Conservation (phyloP, 1,140 invertebrate species). For the Caerostris extrusa region DNA sequence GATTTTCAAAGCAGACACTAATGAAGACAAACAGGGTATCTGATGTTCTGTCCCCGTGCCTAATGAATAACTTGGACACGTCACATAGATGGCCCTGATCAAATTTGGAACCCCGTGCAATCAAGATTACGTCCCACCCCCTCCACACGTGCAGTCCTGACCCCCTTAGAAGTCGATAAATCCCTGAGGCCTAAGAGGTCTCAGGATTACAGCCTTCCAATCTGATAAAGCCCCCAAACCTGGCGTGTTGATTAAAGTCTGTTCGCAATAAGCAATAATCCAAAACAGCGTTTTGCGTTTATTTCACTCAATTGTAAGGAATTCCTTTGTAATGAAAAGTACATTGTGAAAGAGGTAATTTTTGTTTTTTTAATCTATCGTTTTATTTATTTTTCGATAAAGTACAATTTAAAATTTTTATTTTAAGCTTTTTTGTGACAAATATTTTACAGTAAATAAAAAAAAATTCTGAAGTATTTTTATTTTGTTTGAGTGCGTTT, state of each 20-base stretch:
- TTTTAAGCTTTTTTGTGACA: too few relatives aligned
- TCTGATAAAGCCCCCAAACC: background rate
- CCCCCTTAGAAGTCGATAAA: conserved; percentile 44
- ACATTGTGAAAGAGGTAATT: too few relatives aligned
- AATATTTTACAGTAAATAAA: too few relatives aligned
- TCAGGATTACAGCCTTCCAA: conserved; percentile 35
- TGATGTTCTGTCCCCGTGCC: conserved; percentile 57
- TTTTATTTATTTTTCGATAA: too few relatives aligned
- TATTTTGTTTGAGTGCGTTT: too few relatives aligned
- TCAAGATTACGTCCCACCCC: conserved; percentile 46
- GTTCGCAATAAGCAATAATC: background rate
- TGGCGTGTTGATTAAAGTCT: background rate
- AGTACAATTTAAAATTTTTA: too few relatives aligned
- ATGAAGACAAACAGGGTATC: conserved; percentile 76
- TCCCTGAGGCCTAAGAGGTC: background rate
- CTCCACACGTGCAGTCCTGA: background rate
- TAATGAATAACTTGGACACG: conserved; percentile 76
- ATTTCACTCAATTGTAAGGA: too few relatives aligned
- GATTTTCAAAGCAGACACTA: conserved; percentile 54
- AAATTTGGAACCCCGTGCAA: conserved; percentile 74
- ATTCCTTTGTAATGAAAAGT: too few relatives aligned
- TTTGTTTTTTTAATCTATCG: too few relatives aligned
- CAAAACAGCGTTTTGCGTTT: background rate
- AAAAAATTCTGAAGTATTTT: too few relatives aligned
- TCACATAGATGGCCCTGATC: conserved; percentile 64